Conservation (phyloP, 92 coral and sea anemone species). For the Epizoanthus scotinus region DNA sequence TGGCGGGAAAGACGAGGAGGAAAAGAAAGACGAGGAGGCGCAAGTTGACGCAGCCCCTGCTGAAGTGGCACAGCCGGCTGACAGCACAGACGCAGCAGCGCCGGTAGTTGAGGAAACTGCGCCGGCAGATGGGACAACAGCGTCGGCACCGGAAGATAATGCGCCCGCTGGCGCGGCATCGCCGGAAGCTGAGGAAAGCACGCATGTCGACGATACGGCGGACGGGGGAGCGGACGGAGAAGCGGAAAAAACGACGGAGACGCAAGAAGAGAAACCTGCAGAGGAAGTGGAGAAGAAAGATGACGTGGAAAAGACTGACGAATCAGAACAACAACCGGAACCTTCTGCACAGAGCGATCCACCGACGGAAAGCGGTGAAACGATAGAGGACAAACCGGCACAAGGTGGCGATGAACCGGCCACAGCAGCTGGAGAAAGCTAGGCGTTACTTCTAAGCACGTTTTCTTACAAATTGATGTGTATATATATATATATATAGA, state of each 20-base stretch:
- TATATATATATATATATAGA: neutral
- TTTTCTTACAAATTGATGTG: too few species aligned
- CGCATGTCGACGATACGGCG: conserved; percentile 27
- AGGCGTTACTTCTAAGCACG: neutral
- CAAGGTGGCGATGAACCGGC: conserved; percentile 38
- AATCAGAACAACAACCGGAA: conserved; percentile 30
- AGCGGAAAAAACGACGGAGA: conserved; percentile 27
- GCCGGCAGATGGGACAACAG: neutral
- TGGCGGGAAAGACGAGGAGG: conserved; percentile 16
- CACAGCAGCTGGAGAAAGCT: neutral
- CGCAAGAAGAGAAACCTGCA: conserved; percentile 22
- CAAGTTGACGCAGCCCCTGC: neutral
- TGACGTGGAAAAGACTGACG: conserved; percentile 33
- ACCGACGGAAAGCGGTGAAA: conserved; percentile 20
- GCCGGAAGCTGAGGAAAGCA: conserved; percentile 42
- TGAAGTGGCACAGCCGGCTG: neutral
- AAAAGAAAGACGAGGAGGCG: conserved; percentile 11
- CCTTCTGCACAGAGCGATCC: conserved; percentile 21
- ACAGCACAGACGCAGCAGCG: neutral
- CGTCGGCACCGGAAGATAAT: conserved; percentile 26
- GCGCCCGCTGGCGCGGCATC: conserved; percentile 40
- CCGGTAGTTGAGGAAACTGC: conserved; percentile 22
- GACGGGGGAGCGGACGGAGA: conserved; percentile 21
- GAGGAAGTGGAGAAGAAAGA: conserved; percentile 23
- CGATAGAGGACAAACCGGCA: conserved; percentile 44